Evolutionary conservation across 2,113 vertebrate species (phyloP).

Genomic region (Delphinus delphis): DNA sequence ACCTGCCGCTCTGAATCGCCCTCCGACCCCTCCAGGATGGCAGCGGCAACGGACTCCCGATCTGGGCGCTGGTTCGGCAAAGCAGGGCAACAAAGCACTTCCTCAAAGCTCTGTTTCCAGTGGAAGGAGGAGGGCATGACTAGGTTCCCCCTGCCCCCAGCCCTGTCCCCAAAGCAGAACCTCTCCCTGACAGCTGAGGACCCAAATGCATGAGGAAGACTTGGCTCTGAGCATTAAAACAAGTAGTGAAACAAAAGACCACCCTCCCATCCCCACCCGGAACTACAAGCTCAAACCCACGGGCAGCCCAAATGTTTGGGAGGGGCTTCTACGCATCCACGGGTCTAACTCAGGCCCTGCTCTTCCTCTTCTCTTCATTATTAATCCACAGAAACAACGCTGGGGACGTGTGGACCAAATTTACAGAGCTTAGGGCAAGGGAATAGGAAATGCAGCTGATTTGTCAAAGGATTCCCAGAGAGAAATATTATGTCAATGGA

Average conservation of each 20-base stretch:
- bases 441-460: conserved; percentile 77
- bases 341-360: not conserved
- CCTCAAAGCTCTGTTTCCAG: conserved; percentile 52
- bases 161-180: conserved; percentile 58
- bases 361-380: conserved; percentile 66
- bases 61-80: conserved; percentile 60
- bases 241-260: not conserved
- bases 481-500: conserved; percentile 71
- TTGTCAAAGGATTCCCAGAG: conserved; percentile 80
- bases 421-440: conserved; percentile 71
- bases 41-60: not conserved
- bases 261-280: not conserved
- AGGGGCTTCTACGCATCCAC: not conserved
- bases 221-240: conserved; percentile 59
- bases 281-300: not conserved
- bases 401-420: conserved; percentile 80
- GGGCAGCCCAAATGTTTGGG: conserved; percentile 1
- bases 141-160: not conserved
- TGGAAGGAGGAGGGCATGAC: conserved; percentile 30
- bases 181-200: conserved; percentile 64
- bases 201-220: conserved; percentile 76
- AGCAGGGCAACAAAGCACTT: conserved; percentile 73
- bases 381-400: conserved; percentile 73
- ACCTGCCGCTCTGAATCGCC: not conserved
- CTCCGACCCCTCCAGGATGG: not conserved